A percentile compares a stretch with the other conserved stretches of the same genome.
These are phyloP conservation scores for Acridotheres tristis DNA, from an alignment of 2,797 vertebrate genomes.

Conservation along the genomic window DNA sequence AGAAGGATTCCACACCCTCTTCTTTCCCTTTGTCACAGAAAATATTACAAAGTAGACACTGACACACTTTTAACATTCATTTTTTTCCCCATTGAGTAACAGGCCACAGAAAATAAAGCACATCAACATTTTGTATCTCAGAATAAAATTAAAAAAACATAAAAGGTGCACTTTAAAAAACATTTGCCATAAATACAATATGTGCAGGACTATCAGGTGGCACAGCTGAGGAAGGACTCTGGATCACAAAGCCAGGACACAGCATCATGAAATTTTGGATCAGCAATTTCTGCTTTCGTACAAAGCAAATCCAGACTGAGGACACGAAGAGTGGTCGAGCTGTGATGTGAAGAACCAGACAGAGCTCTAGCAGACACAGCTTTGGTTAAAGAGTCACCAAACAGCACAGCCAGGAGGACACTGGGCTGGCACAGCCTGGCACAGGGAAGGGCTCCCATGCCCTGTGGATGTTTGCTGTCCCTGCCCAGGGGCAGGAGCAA, in stretches of 20 bases:
- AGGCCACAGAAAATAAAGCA: slow-evolving; percentile 58
- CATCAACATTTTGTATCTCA: not conserved
- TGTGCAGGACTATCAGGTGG: slow-evolving; percentile 26
- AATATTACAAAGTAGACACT: not conserved
- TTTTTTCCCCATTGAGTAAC: slow-evolving; percentile 2
- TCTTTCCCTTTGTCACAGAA: slow-evolving; percentile 35
- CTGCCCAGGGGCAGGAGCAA: not conserved
- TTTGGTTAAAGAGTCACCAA: not conserved
- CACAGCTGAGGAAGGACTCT: slow-evolving; percentile 7
- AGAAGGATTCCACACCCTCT: not conserved
- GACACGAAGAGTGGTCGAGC: not conserved
- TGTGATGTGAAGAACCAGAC: not conserved
- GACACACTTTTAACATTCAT: slow-evolving; percentile 32
- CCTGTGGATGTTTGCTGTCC: not conserved
- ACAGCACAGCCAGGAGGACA: not conserved
- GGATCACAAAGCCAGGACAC: slow-evolving; percentile 33
- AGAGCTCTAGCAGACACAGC: not conserved
- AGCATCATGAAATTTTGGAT: not conserved
- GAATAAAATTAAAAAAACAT: not conserved
- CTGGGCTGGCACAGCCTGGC: not conserved
- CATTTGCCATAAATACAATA: slow-evolving; percentile 20
- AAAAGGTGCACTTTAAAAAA: slow-evolving; percentile 28
- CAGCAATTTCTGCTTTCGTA: not conserved
- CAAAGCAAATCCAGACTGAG: not conserved
- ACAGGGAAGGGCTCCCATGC: not conserved